Evolutionary conservation across 2,113 vertebrate genomes (phyloP), one percentile per base, ranked within the genome.

Genomic region (Calidris pygmaea): DNA sequence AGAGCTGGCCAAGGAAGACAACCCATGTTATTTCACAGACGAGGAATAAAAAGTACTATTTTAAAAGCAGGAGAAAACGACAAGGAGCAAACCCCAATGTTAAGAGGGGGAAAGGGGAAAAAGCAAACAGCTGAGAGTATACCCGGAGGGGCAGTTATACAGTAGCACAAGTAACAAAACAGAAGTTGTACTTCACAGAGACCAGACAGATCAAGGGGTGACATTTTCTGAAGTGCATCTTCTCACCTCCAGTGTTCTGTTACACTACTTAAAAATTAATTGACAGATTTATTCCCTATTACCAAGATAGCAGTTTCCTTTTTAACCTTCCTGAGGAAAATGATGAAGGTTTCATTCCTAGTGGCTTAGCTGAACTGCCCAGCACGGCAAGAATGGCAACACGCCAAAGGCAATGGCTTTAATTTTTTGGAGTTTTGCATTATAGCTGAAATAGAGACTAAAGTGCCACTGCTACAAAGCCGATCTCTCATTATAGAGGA

Each of bases 1-100:
- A 63, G 45, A 85, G 85, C 39, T 78, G 74, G 94, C 84, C 87
- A 95, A 85, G 62, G 45, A 94, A 91, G 91, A 93, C 80, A 95
- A 85, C 8, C 17, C 14, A 41, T 72, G 65, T 75, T 92, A 89
- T 93, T 96, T 35, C 60, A 87, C 18, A 77, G 39, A 41, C 5
- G 75, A 35, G 35, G 84, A 93, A 89, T 56, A 87, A 78, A 81
- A 81, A 62, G 15, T 71, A 75, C 62, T 66, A 41, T 67, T 89
- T 84, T 52, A 75, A 56, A 90, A 85, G 60, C 6, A 45, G 20
- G 17, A 89, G 70, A 81, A 91, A 74, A 86, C 3, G 21, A 74
- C 39, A 90, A 70, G 43, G 45, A 58, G 12, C 29, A 72, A 22
- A 37, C 13, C 19, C 37, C 9, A 20, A 53, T 4, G 8, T 16